Evolutionary conservation across 2,888 invertebrate genomes (phyloP), one percentile per base, ranked within the genome.

Genomic region (Amaurobius ferox): DNA sequence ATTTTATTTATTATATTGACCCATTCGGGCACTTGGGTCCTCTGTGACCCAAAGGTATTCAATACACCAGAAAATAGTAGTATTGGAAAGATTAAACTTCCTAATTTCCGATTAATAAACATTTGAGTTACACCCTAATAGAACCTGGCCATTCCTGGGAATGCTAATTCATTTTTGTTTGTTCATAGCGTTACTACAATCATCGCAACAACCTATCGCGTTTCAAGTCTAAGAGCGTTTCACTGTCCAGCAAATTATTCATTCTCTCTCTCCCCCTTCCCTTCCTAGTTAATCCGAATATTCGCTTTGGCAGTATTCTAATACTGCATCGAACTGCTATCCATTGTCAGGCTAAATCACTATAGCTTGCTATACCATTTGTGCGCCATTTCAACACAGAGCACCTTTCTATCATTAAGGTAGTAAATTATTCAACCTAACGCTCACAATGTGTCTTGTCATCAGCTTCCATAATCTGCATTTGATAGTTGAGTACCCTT

Each of bases 401-500:
- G 55, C 66, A 62, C 35, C 30, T 39, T 35, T 55, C 40, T 39
- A 81, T 81, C 81, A 81, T 81, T 81, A 81, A 62, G 74, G 19
- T 55, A 23, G 28, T 40, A 30, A 74, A 81, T 81, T 81, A 81
- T 81, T 80, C 80, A 80, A 55, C 28, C 73, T 29, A 48, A 73
- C 73, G 80, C 80, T 74, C 68, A 19, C 40, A 29, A 35, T 39
- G 28, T 32, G 70, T 55, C 48, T 66, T 80, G 73, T 64, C 67
- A 67, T 66, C 44, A 55, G 48, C 67, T 80, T 29, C 67, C 35
- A 35, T 74, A 73, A 68, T 74, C 55, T 80, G 39, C 32, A 61
- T 62, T 28, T 70, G 81, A 68, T 81, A 48, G 74, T 35, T 29
- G 68, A 81, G 40, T 23, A 62, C 62, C 70, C 68, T 23, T 13